These are phyloP conservation scores for Cliona cf. orientalis DNA, from an alignment of 37 sponge, comb jelly and placozoan genomes.

Conservation along the genomic window DNA sequence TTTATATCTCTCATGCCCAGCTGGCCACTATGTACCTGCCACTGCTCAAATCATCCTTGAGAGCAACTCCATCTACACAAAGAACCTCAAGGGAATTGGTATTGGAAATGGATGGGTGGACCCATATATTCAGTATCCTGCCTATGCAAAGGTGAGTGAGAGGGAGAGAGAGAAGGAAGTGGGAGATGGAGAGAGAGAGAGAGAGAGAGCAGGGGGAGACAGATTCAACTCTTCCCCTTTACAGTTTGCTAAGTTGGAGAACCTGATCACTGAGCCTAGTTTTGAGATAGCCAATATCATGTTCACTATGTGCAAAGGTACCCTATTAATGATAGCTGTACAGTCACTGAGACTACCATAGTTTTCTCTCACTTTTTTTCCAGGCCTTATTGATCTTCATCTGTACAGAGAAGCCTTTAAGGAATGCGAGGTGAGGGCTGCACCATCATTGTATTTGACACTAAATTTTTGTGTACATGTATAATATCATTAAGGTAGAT, in stretches of 20 bases:
- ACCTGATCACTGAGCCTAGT: slow-evolving; percentile 54
- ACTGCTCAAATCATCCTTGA: slow-evolving; percentile 80
- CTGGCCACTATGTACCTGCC: slow-evolving; percentile 94
- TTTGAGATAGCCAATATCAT: slow-evolving; percentile 36
- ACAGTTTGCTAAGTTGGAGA: slow-evolving; percentile 56
- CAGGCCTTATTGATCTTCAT: slow-evolving; percentile 55
- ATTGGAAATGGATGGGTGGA: slow-evolving; percentile 97
- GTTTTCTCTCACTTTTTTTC: not conserved
- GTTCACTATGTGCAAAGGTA: slow-evolving; percentile 75
- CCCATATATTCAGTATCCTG: slow-evolving; percentile 74
- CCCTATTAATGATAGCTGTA: not conserved
- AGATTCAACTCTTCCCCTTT: too few relatives aligned
- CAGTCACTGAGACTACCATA: too few relatives aligned
- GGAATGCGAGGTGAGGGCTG: slow-evolving; percentile 70
- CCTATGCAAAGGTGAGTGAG: slow-evolving; percentile 60
- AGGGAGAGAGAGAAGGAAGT: not conserved
- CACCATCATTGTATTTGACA: too few relatives aligned
- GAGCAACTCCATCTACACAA: slow-evolving; percentile 72
- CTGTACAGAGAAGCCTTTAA: slow-evolving; percentile 48
- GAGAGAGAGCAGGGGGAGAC: too few relatives aligned
- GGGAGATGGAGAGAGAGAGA: not conserved
- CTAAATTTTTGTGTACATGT: too few relatives aligned
- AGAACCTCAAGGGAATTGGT: slow-evolving; percentile 87
- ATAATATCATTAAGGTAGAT: too few relatives aligned
- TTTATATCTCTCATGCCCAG: too few relatives aligned